A percentile compares a stretch with the other conserved stretches of the same genome.
phyloP scores from a whole-genome alignment of 2,797 vertebrate genomes.

The Crenichthys baileyi region DNA sequence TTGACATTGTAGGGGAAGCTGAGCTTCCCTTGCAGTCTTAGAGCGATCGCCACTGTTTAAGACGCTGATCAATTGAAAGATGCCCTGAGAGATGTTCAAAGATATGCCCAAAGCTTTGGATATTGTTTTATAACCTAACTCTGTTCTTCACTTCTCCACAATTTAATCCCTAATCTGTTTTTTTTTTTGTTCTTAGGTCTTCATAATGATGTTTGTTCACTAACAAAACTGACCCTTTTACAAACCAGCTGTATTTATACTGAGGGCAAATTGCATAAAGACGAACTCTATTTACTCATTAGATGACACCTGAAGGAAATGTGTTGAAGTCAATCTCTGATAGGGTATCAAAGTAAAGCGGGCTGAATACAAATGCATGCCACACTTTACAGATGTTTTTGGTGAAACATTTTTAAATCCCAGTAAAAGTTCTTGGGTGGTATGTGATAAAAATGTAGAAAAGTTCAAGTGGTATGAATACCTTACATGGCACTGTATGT shows the following conservation, averaged over 20 bases:
- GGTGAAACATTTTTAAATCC: neutral
- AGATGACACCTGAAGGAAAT: neutral
- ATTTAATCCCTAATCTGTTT: neutral
- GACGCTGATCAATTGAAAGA: neutral
- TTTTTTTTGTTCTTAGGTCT: neutral
- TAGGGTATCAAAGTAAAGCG: neutral
- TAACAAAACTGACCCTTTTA: neutral
- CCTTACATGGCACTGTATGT: neutral
- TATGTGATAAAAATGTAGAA: neutral
- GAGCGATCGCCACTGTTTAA: too few species aligned
- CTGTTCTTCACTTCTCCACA: neutral
- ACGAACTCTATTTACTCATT: neutral
- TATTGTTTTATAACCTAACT: neutral
- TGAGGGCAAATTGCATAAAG: neutral
- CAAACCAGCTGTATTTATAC: neutral
- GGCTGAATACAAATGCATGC: neutral
- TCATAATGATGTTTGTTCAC: neutral
- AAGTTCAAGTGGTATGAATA: neutral
- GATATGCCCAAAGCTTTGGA: neutral
- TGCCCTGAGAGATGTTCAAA: neutral
- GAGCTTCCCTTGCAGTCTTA: too few species aligned
- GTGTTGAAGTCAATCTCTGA: neutral
- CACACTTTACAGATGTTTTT: neutral
- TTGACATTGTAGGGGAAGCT: too few species aligned
- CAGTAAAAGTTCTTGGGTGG: neutral